phyloP scores from a whole-genome alignment of 1,140 invertebrate species.

The Musca vetustissima region DNA sequence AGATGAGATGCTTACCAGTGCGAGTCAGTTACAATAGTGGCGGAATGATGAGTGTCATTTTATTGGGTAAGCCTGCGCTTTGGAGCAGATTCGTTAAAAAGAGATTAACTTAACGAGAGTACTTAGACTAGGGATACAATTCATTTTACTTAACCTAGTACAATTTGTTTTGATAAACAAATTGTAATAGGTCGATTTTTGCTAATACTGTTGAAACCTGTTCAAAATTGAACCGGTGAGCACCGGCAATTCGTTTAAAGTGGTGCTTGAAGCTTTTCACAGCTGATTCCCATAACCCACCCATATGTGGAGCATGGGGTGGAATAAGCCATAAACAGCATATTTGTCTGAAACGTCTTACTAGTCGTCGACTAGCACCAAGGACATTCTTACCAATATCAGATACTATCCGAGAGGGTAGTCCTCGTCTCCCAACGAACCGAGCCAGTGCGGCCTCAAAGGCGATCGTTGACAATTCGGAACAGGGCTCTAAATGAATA shows the following conservation, averaged over 20 bases:
- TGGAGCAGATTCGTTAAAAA: too few relatives aligned
- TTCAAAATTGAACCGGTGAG: neutral
- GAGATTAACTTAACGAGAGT: too few relatives aligned
- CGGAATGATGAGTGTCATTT: too few relatives aligned
- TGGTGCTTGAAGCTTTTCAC: neutral
- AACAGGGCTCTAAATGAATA: neutral
- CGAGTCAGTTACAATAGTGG: too few relatives aligned
- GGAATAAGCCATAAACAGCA: neutral
- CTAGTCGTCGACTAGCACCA: neutral
- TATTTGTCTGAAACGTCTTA: neutral
- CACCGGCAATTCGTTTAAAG: neutral
- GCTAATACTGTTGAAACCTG: neutral
- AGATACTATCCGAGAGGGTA: neutral
- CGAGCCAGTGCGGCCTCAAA: neutral
- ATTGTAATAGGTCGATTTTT: neutral
- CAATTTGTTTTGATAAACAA: too few relatives aligned
- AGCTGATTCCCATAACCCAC: neutral
- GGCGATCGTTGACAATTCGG: neutral
- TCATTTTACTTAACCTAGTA: too few relatives aligned
- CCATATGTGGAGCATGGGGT: conserved; percentile 2
- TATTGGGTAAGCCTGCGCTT: too few relatives aligned
- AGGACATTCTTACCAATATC: neutral
- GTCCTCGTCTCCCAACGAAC: neutral
- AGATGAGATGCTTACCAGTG: too few relatives aligned
- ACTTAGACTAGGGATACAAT: too few relatives aligned